A percentile compares a stretch with the other conserved stretches of the same genome.
Evolutionary conservation across 2,888 invertebrate species (phyloP).

Genomic region (Calephelis perditalis): DNA sequence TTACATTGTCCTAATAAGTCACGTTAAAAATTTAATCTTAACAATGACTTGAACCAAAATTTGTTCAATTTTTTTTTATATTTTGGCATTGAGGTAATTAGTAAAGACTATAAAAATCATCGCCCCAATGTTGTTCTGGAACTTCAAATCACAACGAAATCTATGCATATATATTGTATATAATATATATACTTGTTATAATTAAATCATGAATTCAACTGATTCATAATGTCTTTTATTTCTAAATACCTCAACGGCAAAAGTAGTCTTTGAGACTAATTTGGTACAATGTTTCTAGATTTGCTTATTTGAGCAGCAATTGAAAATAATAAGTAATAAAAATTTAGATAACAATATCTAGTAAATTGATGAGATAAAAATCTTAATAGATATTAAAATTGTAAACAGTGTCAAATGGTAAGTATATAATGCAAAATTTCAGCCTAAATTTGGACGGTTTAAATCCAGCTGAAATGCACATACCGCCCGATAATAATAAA

Average conservation of each 20-base stretch:
- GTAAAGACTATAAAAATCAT: neutral
- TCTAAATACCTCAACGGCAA: neutral
- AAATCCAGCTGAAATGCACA: constrained; percentile 49
- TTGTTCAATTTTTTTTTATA: neutral
- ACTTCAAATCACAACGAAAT: neutral
- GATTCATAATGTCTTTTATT: neutral
- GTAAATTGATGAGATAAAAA: neutral
- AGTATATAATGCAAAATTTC: constrained; percentile 1
- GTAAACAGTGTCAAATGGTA: constrained; percentile 4
- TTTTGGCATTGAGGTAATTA: constrained; percentile 1
- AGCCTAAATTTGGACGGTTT: constrained; percentile 36
- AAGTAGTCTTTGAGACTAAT: neutral
- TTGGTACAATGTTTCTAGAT: neutral
- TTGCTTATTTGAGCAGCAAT: neutral
- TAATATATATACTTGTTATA: no score
- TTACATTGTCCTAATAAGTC: constrained; percentile 7
- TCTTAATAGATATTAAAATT: neutral
- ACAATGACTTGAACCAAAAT: neutral
- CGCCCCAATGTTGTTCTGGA: neutral
- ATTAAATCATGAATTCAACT: no score
- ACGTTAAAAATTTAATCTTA: neutral
- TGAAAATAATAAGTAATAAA: neutral
- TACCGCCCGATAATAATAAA: neutral
- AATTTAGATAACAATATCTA: neutral
- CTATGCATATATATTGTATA: no score